Evolutionary conservation across 23 tunicate species (phyloP), one percentile per base, ranked within the genome.

Genomic region (Oikopleura albicans): DNA sequence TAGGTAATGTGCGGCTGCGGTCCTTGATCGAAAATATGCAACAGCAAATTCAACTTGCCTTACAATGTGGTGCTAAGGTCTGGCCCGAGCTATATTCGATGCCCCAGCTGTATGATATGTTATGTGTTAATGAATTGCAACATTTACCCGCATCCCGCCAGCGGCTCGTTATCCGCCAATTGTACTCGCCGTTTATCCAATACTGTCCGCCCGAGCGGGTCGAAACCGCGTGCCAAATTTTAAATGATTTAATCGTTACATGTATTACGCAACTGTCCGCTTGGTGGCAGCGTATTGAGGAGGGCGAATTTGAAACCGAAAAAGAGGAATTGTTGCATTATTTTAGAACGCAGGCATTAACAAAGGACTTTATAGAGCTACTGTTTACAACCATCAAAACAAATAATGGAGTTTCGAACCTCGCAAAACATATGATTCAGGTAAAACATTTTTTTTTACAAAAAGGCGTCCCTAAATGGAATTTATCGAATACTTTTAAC

Each of bases 81-180:
- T 71, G 79, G 79, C 79, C 79, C 33, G 79, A 71, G 4, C 79
- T 71, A 16, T 71, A 71, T 29, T 29, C 27, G 4, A 71, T 71
- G 79, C 79, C 79, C 4, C 79, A 71, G 37, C 79, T 71, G 37
- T 71, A 71, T 71, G 79, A 71, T 16, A 16, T 16, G 34, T 29
- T 71, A 12, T 12, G 79, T 29, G 79, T 71, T 12, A 16, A 27
- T 27, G 2, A 27, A 22, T 37, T 71, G 35, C 31, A 34, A 22
- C 33, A 71, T 12, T 37, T 71, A 2, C 79, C 79, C 34, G 27
- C 34, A 12, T 12, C 79, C 79, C 27, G 79, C 4, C 79, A 71
- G 31, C 79, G 79, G 28, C 37, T 71, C 2, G 79, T 71, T 16
- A 71, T 71, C 79, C 79, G 79, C 79, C 79, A 71, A 37, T 37